These are phyloP conservation scores for Corythaeola cristata DNA, from an alignment of 2,113 vertebrate species.

Conservation along the genomic window DNA sequence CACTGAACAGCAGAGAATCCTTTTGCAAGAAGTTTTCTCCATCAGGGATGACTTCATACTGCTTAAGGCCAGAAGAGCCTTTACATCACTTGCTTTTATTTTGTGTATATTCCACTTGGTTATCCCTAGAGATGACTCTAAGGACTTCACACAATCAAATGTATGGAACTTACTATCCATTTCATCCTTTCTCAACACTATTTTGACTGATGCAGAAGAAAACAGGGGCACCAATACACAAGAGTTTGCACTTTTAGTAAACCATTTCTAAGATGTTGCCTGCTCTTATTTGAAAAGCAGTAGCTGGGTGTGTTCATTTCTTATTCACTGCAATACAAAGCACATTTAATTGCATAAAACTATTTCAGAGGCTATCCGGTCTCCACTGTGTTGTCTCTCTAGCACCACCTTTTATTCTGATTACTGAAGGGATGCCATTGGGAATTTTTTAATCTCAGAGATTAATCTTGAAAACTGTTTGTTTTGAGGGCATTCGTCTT, in stretches of 20 bases:
- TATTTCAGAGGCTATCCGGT: neutral
- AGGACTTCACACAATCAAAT: neutral
- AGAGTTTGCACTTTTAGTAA: neutral
- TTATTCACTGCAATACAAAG: neutral
- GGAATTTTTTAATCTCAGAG: conserved; percentile 10
- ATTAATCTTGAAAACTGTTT: conserved; percentile 4
- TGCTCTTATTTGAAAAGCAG: neutral
- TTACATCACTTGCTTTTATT: neutral
- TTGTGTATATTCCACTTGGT: neutral
- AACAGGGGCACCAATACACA: neutral
- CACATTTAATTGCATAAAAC: neutral
- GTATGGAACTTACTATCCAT: neutral
- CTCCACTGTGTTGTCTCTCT: neutral
- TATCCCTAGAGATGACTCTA: neutral
- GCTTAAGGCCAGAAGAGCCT: neutral
- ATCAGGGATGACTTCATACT: neutral
- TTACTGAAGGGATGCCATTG: neutral
- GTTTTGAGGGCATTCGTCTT: neutral
- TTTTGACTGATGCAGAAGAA: neutral
- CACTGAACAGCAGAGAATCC: neutral
- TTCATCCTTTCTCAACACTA: neutral
- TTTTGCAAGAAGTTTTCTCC: neutral
- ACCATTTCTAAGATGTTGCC: neutral
- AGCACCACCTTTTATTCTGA: neutral
- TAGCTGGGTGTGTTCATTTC: neutral